A percentile compares a stretch with the other conserved stretches of the same genome.
Evolutionary conservation across 2,888 invertebrate species (phyloP).

Genomic region (Amphimallon solstitiale): DNA sequence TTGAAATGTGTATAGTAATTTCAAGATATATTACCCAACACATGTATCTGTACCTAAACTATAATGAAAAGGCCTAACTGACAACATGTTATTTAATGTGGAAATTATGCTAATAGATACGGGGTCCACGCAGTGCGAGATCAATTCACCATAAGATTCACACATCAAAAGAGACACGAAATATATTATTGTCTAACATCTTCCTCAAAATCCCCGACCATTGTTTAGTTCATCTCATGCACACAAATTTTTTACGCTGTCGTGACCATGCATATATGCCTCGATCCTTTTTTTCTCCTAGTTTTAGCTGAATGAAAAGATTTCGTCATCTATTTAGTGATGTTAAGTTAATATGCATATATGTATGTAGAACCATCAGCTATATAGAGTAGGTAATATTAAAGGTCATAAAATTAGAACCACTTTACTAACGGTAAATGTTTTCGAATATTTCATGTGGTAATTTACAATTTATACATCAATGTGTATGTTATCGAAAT

Average conservation of each 20-base stretch:
- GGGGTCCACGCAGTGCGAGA: slow-evolving; percentile 25
- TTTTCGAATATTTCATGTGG: too few relatives aligned
- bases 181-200: slow-evolving; percentile 29
- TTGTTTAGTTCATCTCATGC: slow-evolving; percentile 32
- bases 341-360: too few relatives aligned
- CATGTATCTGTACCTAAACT: slow-evolving; percentile 46
- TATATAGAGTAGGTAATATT: too few relatives aligned
- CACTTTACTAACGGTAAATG: too few relatives aligned
- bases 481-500: too few relatives aligned
- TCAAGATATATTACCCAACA: slow-evolving; percentile 51
- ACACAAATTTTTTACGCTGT: slow-evolving; percentile 28
- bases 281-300: slow-evolving; percentile 12
- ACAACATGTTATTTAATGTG: slow-evolving; percentile 54
- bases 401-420: too few relatives aligned
- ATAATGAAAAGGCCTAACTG: slow-evolving; percentile 51
- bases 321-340: slow-evolving; percentile 1
- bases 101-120: slow-evolving; percentile 53
- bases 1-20: slow-evolving; percentile 30
- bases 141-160: slow-evolving; percentile 30
- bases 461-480: too few relatives aligned
- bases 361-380: too few relatives aligned
- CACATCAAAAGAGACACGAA: slow-evolving; percentile 27
- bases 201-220: slow-evolving; percentile 26
- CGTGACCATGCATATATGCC: slow-evolving; percentile 20
- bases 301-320: slow-evolving; percentile 14